Base-by-base conservation (phyloP, 2,888 invertebrate genomes). In the Ennomos erosarius region DNA sequence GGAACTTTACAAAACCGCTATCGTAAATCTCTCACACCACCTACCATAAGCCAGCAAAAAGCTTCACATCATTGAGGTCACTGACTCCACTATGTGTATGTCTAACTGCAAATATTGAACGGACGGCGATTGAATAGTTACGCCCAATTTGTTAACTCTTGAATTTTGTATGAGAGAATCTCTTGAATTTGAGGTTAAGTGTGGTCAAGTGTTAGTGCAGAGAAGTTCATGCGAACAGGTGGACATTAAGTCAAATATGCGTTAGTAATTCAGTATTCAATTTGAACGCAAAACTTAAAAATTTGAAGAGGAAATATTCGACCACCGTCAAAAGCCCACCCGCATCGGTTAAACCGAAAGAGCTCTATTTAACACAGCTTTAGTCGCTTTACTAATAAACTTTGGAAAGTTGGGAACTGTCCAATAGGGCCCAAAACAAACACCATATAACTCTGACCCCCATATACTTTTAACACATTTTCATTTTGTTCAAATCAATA, bases 41-140 rank as follows among this genome's bases (percentile, higher is more conserved):
- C 37, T 45, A 44, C 13, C 38, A 50, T 46, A 47, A 42, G 34
- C 49, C 16, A 45, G 42, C 47, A 63, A 60, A 59, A 59, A 60
- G 49, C 37, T 51, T 55, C 53, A 65, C 69, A 71, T 75, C 75
- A 74, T 65, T 62, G 65, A 69, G 79, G 79, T 80, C 72, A 81
- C 75, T 65, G 79, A 71, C 75, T 80, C 57, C 55, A 65, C 60
- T 64, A 51, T 33, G 60, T 37, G 58, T 47, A 53, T 45, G 55
- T 36, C 50, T 69, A 68, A 70, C 69, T 67, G 76, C 75, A 76
- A 76, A 77, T 75, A 77, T 76, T 72, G 67, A 65, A 61, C 62
- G 66, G 34, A 42, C 57, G 67, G 60, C 64, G 65, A 71, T 69
- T 70, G 64, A 62, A 63, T 64, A 64, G 65, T 60, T 59, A 59